These are phyloP conservation scores for Brenthis daphne DNA, from an alignment of 2,888 invertebrate species.

Conservation along the genomic window DNA sequence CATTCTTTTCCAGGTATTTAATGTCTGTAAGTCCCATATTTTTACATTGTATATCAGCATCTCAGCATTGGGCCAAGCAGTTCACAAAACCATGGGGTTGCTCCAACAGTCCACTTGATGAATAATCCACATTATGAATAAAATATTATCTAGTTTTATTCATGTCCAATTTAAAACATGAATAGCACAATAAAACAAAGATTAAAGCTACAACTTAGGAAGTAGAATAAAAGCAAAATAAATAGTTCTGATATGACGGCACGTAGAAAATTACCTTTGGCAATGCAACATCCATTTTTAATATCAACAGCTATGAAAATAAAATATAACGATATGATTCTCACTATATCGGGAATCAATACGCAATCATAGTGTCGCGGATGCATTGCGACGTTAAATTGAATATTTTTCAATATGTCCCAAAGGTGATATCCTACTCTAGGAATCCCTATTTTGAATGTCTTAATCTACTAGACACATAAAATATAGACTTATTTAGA, in stretches of 20 bases:
- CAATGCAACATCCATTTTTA: constrained; percentile 24
- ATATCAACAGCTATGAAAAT: constrained; percentile 17
- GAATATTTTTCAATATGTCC: constrained; percentile 62
- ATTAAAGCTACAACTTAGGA: constrained; percentile 50
- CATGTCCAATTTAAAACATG: too few relatives aligned
- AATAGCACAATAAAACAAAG: constrained; percentile 40
- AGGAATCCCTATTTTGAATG: constrained; percentile 52
- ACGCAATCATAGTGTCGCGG: constrained; percentile 56
- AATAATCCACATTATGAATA: too few relatives aligned
- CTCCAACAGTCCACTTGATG: too few relatives aligned
- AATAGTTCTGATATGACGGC: constrained; percentile 3
- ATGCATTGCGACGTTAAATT: constrained; percentile 54
- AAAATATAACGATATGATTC: constrained; percentile 18
- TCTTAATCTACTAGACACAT: neutral
- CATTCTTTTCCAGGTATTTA: too few relatives aligned
- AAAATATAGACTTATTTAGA: too few relatives aligned
- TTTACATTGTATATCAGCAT: too few relatives aligned
- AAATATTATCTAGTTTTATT: too few relatives aligned
- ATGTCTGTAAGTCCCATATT: too few relatives aligned
- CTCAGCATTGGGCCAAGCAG: too few relatives aligned
- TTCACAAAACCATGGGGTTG: too few relatives aligned
- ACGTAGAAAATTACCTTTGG: constrained; percentile 12
- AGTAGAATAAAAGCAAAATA: constrained; percentile 11
- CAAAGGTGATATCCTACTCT: constrained; percentile 45
- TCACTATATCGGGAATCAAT: constrained; percentile 46